Conservation (phyloP, 2,888 invertebrate genomes). For the Boloria selene region DNA sequence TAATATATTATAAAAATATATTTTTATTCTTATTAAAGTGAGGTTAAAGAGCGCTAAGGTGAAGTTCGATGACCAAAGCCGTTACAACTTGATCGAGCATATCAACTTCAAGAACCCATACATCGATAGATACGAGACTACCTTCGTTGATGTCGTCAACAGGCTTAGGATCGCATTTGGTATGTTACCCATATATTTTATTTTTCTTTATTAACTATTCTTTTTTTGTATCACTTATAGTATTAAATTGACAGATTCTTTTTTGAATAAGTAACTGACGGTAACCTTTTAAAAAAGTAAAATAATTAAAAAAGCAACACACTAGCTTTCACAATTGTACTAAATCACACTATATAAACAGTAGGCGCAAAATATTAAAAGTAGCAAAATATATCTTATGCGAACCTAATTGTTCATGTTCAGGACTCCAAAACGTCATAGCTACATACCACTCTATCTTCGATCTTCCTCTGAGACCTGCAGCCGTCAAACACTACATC, state of each 20-base stretch:
- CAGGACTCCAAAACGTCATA: conserved; percentile 80
- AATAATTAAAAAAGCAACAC: too few species aligned
- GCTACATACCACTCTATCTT: conserved; percentile 84
- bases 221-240: too few species aligned
- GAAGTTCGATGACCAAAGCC: conserved; percentile 60
- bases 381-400: too few species aligned
- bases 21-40: conserved; percentile 49
- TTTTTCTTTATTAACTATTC: not conserved
- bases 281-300: too few species aligned
- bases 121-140: conserved; percentile 45
- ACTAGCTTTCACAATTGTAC: too few species aligned
- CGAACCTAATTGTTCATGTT: conserved; percentile 39
- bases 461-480: conserved; percentile 88
- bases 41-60: conserved; percentile 72
- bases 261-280: too few species aligned
- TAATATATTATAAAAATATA: too few species aligned
- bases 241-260: too few species aligned
- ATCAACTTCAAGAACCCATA: conserved; percentile 50
- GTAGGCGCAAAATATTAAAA: too few species aligned
- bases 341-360: too few species aligned
- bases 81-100: conserved; percentile 50
- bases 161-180: conserved; percentile 51
- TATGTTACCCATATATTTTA: conserved; percentile 42
- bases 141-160: conserved; percentile 47
- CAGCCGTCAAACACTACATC: conserved; percentile 88